Percentiles rank a stretch among this genome's conserved stretches.
Conservation (phyloP, 2,797 vertebrate genomes). For the Melanotaenia maccullochi region DNA sequence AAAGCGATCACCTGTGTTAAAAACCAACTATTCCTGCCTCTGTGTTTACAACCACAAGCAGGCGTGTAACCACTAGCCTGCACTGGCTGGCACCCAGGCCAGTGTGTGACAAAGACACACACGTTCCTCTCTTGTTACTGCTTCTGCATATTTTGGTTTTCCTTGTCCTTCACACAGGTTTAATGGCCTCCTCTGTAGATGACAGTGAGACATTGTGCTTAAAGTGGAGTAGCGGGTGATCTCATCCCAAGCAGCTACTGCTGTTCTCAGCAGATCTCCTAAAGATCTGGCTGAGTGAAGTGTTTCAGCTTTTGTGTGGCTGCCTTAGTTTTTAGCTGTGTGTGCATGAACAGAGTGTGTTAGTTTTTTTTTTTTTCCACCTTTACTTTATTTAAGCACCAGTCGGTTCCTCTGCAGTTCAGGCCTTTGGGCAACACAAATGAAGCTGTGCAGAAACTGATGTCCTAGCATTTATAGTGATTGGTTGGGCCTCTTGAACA, state of each 20-base stretch:
- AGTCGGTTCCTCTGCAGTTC: conserved; percentile 2
- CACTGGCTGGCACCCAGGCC: conserved; percentile 8
- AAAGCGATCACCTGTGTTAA: conserved; percentile 1
- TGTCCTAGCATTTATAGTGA: not conserved
- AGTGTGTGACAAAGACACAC: conserved; percentile 17
- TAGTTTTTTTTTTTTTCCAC: not conserved
- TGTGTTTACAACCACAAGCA: not conserved
- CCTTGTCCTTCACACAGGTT: conserved; percentile 2
- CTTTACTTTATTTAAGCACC: not conserved
- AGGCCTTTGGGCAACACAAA: not conserved
- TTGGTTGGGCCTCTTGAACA: too few relatives aligned
- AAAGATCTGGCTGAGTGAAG: conserved; percentile 20
- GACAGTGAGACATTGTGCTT: conserved; percentile 15
- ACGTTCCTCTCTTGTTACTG: not conserved
- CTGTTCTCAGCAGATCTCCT: conserved; percentile 40
- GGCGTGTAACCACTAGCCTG: conserved; percentile 1
- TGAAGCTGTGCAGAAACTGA: not conserved
- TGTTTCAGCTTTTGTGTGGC: conserved; percentile 14
- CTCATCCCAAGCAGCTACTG: conserved; percentile 32
- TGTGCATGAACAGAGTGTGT: conserved; percentile 21
- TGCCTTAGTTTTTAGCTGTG: conserved; percentile 17
- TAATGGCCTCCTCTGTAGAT: conserved; percentile 24
- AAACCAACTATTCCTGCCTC: conserved; percentile 3
- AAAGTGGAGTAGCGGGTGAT: conserved; percentile 37
- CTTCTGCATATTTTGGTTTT: not conserved